These are phyloP conservation scores for Lasioglossum zephyrum DNA, from an alignment of 2,888 invertebrate genomes.

Conservation along the genomic window DNA sequence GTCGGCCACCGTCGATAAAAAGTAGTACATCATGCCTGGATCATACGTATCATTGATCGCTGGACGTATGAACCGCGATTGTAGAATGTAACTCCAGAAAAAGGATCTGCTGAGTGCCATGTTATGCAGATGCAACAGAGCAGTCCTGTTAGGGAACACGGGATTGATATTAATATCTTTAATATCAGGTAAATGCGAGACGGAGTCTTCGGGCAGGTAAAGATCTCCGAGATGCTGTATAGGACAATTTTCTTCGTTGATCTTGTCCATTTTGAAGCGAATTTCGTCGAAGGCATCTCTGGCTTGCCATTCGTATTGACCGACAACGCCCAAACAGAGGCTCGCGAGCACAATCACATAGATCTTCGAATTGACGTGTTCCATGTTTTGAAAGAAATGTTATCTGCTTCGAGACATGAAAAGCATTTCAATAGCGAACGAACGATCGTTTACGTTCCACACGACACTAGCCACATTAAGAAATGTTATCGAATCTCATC, in stretches of 20 bases:
- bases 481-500: constrained; percentile 18
- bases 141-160: constrained; percentile 97
- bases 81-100: constrained; percentile 97
- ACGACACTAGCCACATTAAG: not conserved
- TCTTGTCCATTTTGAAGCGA: constrained; percentile 92
- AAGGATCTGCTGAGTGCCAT: constrained; percentile 98
- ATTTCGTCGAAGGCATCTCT: constrained; percentile 96
- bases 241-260: constrained; percentile 94
- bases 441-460: constrained; percentile 19
- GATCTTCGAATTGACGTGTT: constrained; percentile 3
- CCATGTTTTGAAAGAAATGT: constrained; percentile 23
- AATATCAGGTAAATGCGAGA: constrained; percentile 96
- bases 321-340: constrained; percentile 88
- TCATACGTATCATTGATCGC: constrained; percentile 97
- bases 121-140: constrained; percentile 96
- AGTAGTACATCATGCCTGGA: constrained; percentile 99
- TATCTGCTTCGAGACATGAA: not conserved
- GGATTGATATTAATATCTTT: constrained; percentile 98
- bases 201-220: constrained; percentile 92
- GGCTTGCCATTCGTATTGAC: constrained; percentile 96
- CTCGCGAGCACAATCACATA: constrained; percentile 65
- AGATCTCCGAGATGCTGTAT: constrained; percentile 94
- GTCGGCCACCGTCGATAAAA: constrained; percentile 97
- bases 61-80: constrained; percentile 94
- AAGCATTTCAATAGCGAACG: not conserved